Conservation (phyloP, 2,113 vertebrate genomes). For the Calonectris borealis region DNA sequence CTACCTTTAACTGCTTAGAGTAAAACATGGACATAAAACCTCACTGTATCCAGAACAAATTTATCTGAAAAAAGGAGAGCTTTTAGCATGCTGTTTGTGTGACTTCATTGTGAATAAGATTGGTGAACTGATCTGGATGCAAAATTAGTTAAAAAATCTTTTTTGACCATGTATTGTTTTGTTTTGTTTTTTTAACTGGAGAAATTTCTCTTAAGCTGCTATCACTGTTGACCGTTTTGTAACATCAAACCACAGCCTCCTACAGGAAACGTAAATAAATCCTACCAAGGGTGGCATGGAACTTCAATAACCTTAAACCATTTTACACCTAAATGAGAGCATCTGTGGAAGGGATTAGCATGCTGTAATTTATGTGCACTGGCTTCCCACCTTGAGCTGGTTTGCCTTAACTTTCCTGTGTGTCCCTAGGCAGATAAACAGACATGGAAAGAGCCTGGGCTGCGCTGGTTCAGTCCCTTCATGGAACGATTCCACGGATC, state of each 20-base stretch:
- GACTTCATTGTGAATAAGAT: neutral
- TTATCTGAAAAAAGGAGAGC: neutral
- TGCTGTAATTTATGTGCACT: constrained; percentile 9
- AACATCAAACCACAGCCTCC: constrained; percentile 22
- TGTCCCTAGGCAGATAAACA: neutral
- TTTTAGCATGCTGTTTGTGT: neutral
- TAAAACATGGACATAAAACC: neutral
- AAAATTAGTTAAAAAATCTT: neutral
- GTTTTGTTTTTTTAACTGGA: neutral
- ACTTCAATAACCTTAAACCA: constrained; percentile 21
- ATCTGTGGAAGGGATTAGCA: constrained; percentile 51
- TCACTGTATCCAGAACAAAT: neutral
- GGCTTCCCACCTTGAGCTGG: neutral
- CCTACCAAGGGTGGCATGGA: constrained; percentile 4
- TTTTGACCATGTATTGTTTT: neutral
- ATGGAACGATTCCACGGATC: neutral
- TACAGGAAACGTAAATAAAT: constrained; percentile 52
- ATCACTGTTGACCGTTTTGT: neutral
- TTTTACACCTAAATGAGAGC: constrained; percentile 46
- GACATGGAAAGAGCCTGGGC: neutral
- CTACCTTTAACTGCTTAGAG: neutral
- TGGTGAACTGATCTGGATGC: neutral
- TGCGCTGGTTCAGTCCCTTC: neutral
- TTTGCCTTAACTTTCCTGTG: neutral
- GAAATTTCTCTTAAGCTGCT: neutral